Conservation (phyloP, 2,888 invertebrate species). For the Leptopilina myrica region DNA sequence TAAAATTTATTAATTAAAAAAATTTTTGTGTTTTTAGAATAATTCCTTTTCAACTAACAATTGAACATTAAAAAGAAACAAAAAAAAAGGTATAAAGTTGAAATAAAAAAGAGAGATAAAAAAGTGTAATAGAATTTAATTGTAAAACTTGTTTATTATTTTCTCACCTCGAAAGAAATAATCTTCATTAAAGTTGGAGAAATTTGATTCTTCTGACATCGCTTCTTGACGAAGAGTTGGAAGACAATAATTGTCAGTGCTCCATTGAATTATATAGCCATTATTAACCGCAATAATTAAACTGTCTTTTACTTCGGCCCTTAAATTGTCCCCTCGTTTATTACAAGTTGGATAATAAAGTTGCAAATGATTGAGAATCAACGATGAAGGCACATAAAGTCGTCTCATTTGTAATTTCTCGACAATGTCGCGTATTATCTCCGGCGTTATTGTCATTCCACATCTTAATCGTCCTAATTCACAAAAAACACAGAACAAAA, state of each 20-base stretch:
- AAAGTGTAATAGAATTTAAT: no score
- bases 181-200: slow-evolving; percentile 10
- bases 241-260: slow-evolving; percentile 23
- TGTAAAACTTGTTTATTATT: background rate
- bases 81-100: no score
- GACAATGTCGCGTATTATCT: slow-evolving; percentile 33
- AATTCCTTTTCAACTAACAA: no score
- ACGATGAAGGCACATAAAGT: slow-evolving; percentile 12
- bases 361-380: slow-evolving; percentile 17
- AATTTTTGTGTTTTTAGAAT: no score
- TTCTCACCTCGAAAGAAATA: background rate
- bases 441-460: slow-evolving; percentile 17
- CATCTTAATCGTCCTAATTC: background rate
- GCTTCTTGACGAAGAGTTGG: slow-evolving; percentile 26
- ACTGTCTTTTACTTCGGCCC: background rate
- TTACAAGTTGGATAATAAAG: slow-evolving; percentile 11
- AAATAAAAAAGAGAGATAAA: no score
- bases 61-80: no score
- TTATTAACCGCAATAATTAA: slow-evolving; percentile 22
- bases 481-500: no score
- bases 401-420: slow-evolving; percentile 24
- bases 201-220: background rate
- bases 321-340: slow-evolving; percentile 7
- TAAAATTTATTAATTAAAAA: no score
- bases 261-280: slow-evolving; percentile 27